These are phyloP conservation scores for Periplaneta americana DNA, from an alignment of 1,140 invertebrate genomes.

Conservation along the genomic window DNA sequence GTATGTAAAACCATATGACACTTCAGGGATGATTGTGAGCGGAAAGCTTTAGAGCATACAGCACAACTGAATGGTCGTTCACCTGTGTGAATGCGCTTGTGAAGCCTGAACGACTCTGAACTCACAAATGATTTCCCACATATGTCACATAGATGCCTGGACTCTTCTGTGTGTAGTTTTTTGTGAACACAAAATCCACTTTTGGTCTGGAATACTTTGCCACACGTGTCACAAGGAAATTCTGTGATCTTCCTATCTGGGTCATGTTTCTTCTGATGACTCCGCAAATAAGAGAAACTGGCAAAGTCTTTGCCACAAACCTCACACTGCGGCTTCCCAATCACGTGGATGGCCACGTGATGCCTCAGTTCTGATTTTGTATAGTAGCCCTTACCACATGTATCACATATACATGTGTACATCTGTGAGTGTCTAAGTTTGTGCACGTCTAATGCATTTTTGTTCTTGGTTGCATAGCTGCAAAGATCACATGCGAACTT, in stretches of 20 bases:
- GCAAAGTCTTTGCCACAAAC: constrained; percentile 47
- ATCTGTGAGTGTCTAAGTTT: constrained; percentile 48
- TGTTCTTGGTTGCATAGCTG: constrained; percentile 35
- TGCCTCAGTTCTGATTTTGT: constrained; percentile 49
- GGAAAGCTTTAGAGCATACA: constrained; percentile 49
- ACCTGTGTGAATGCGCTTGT: constrained; percentile 53
- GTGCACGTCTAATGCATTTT: constrained; percentile 32
- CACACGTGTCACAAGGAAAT: neutral
- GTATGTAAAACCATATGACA: constrained; percentile 38
- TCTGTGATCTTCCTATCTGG: constrained; percentile 19
- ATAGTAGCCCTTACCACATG: constrained; percentile 45
- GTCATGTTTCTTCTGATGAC: constrained; percentile 23
- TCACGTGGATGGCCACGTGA: constrained; percentile 50
- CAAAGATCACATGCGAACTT: constrained; percentile 39
- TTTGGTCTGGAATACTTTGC: neutral
- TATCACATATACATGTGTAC: constrained; percentile 51
- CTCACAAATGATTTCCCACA: constrained; percentile 38
- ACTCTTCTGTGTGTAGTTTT: constrained; percentile 17
- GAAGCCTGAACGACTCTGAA: constrained; percentile 45
- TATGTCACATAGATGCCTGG: constrained; percentile 43
- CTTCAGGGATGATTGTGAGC: constrained; percentile 53
- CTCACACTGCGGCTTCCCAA: constrained; percentile 45
- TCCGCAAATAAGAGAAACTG: constrained; percentile 28
- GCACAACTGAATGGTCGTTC: constrained; percentile 40
- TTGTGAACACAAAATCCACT: neutral